Percentiles rank a stretch among this genome's conserved stretches.
phyloP scores from a whole-genome alignment of 2,797 vertebrate genomes.

The Typhlichthys eigenmanni region DNA sequence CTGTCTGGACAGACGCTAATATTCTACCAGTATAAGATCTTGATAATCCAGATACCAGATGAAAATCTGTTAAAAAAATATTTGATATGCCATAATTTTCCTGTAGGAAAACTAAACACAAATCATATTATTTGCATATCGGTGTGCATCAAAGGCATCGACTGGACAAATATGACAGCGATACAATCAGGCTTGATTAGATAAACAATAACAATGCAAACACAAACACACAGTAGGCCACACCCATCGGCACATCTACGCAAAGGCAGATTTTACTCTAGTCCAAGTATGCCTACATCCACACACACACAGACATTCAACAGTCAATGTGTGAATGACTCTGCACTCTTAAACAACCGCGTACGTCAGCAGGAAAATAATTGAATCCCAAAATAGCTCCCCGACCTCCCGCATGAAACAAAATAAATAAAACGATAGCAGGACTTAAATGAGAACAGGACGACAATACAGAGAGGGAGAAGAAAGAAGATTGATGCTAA shows the following conservation, averaged over 20 bases:
- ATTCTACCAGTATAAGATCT: no score
- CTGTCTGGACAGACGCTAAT: no score
- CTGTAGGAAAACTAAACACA: no score
- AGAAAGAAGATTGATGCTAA: slow-evolving; percentile 12
- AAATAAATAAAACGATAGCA: slow-evolving; percentile 13
- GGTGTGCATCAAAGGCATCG: no score
- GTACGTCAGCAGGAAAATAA: slow-evolving; percentile 70
- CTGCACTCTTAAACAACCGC: slow-evolving; percentile 40
- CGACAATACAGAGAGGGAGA: slow-evolving; percentile 2
- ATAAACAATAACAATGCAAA: background rate
- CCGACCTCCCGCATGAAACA: slow-evolving; percentile 19
- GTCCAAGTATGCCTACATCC: background rate
- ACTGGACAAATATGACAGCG: no score
- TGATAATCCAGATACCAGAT: no score
- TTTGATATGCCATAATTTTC: no score
- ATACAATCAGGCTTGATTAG: no score
- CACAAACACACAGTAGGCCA: slow-evolving; percentile 3
- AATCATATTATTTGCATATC: background rate
- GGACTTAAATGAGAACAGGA: slow-evolving; percentile 33
- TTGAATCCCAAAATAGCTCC: slow-evolving; percentile 69
- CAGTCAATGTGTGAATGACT: slow-evolving; percentile 33
- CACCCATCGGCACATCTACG: background rate
- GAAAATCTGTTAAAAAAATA: no score
- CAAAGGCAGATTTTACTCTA: background rate
- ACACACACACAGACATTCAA: slow-evolving; percentile 4